Evolutionary conservation across 1,140 invertebrate genomes (phyloP), one percentile per base, ranked within the genome.

Genomic region (Panulirus ornatus): DNA sequence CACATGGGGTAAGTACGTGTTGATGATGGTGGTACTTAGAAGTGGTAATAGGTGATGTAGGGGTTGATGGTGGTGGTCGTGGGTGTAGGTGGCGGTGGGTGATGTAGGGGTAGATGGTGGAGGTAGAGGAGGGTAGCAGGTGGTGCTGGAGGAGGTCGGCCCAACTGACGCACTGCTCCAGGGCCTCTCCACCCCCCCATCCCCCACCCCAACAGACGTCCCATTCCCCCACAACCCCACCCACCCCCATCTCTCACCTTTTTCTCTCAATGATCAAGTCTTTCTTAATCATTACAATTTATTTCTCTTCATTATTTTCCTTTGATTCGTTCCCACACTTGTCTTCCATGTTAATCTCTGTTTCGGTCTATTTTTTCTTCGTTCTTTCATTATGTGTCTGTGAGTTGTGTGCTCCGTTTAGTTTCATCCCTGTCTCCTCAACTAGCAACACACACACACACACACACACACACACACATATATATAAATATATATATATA

Each of bases 131-230:
- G 8, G 30, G 47, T 19, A 44, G n/a, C 34, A 2, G 58, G 47
- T n/a, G 78, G 47, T 27, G 14, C 34, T 38, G 58, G 30, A 36
- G 78, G 22, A 81, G 22, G 27, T n/a, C n/a, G 40, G 40, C 5
- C 44, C 78, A 81, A 14, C 78, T 81, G 78, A 47, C 78, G 78
- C 42, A 22, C 16, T 58, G 30, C 78, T 47, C 78, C 22, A 14
- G 38, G 78, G 47, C n/a, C 47, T 5, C 30, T 42, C 76, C 47
- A 36, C 34, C 38, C 36, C 36, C 30, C 36, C 79, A 30, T 16
- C 79, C 36, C n/a, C 30, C 2, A 19, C 22, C 16, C 22, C 40
- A 14, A 11, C 70, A 71, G 14, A 71, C 22, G 47, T 42, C 40
- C 51, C 2, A 5, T 3, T 5, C 75, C 16, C 16, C 40, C n/a